A percentile compares a stretch with the other conserved stretches of the same genome.
phyloP scores from a whole-genome alignment of 2,113 vertebrate species.

The Paedocypris sp. region DNA sequence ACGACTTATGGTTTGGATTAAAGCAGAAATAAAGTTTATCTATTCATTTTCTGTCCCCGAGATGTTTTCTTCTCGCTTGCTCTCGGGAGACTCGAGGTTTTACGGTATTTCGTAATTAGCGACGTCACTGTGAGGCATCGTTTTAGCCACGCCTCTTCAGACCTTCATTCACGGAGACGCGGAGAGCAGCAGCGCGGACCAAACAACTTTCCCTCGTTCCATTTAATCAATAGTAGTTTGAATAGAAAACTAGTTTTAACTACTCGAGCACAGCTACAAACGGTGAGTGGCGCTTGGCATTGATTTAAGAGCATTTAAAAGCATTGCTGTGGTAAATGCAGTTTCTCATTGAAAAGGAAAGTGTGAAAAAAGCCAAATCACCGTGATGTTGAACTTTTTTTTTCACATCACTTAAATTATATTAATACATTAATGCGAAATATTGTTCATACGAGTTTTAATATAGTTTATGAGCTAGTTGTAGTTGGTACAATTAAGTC shows the following conservation, averaged over 20 bases:
- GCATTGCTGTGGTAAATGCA: too few relatives aligned
- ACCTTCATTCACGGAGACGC: slow-evolving; percentile 4
- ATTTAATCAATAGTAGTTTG: neutral
- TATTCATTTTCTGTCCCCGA: neutral
- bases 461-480: too few relatives aligned
- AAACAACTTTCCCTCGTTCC: neutral
- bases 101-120: slow-evolving; percentile 24
- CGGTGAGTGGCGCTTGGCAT: slow-evolving; percentile 10
- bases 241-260: neutral
- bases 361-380: neutral
- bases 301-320: too few relatives aligned
- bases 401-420: too few relatives aligned
- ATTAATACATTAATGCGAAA: too few relatives aligned
- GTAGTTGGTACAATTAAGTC: too few relatives aligned
- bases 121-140: neutral
- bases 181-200: neutral
- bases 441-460: too few relatives aligned
- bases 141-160: slow-evolving; percentile 17
- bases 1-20: too few relatives aligned
- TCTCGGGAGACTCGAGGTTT: neutral
- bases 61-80: neutral
- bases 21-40: neutral
- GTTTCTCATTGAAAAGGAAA: neutral
- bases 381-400: too few relatives aligned
- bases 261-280: neutral